Evolutionary conservation across 2,888 invertebrate species (phyloP).

Genomic region (Amiota communis): DNA sequence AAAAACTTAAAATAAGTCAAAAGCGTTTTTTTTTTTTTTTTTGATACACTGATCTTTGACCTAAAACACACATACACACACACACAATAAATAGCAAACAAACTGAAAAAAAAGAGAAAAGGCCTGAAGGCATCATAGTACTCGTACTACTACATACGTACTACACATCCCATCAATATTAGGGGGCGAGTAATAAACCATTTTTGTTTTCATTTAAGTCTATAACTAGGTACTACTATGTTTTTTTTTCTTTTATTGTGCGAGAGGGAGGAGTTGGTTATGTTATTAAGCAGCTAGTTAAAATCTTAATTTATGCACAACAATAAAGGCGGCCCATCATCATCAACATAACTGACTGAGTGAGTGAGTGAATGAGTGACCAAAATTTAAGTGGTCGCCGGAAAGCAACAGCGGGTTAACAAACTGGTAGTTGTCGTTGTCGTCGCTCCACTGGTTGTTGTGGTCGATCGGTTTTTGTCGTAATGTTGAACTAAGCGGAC

Average conservation of each 20-base stretch:
- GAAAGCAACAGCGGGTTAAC: conserved; percentile 12
- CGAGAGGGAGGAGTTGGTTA: neutral
- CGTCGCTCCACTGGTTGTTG: no score
- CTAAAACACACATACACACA: conserved; percentile 17
- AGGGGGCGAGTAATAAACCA: no score
- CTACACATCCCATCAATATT: no score
- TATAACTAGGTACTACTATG: no score
- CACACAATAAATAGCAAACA: conserved; percentile 10
- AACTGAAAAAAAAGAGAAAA: conserved; percentile 16
- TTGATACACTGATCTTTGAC: conserved; percentile 47
- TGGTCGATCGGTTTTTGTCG: no score
- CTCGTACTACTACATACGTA: no score
- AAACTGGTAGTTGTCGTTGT: conserved; percentile 17
- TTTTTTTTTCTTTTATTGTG: no score
- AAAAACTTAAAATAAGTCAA: neutral
- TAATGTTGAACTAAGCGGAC: no score
- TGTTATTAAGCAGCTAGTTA: neutral
- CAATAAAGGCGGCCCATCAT: no score
- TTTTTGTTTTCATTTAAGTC: no score
- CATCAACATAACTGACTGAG: neutral
- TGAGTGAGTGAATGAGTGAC: neutral
- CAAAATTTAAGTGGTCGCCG: neutral
- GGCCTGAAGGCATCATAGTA: conserved; percentile 12
- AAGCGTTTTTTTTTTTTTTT: neutral
- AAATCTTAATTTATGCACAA: conserved; percentile 4